phyloP scores from a whole-genome alignment of 2,113 vertebrate species.

The Platichthys stellatus region DNA sequence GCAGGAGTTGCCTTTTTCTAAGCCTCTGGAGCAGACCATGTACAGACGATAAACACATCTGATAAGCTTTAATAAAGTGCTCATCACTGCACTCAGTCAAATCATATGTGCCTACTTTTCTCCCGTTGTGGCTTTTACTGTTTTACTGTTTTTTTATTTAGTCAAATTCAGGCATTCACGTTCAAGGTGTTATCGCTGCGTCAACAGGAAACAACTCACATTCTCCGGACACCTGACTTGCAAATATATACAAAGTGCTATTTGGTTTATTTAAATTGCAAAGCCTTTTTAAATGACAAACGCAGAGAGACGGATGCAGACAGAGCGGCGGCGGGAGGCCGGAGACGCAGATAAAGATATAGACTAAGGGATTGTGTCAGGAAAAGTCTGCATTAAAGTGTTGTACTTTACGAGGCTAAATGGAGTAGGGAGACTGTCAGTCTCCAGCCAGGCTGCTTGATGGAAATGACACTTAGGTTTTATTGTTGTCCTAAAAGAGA shows the following conservation, averaged over 20 bases:
- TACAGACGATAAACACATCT: neutral
- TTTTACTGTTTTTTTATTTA: too few relatives aligned
- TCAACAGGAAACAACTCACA: slow-evolving; percentile 4
- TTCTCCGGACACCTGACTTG: slow-evolving; percentile 15
- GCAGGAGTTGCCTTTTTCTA: neutral
- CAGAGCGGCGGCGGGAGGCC: slow-evolving; percentile 21
- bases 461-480: slow-evolving; percentile 58
- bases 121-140: neutral
- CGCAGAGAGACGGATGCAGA: neutral
- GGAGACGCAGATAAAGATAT: slow-evolving; percentile 35
- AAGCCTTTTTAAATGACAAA: slow-evolving; percentile 24
- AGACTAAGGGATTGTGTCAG: slow-evolving; percentile 44
- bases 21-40: neutral
- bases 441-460: slow-evolving; percentile 50
- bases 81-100: neutral
- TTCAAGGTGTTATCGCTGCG: neutral
- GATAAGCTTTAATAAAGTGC: neutral
- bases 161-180: neutral
- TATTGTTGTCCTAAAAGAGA: slow-evolving; percentile 64
- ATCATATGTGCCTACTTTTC: neutral
- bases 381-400: slow-evolving; percentile 48
- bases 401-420: slow-evolving; percentile 62
- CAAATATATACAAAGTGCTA: slow-evolving; percentile 5
- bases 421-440: slow-evolving; percentile 55
- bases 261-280: slow-evolving; percentile 12